These are phyloP conservation scores for Tortrix viridana DNA, from an alignment of 2,888 invertebrate species.

Conservation along the genomic window DNA sequence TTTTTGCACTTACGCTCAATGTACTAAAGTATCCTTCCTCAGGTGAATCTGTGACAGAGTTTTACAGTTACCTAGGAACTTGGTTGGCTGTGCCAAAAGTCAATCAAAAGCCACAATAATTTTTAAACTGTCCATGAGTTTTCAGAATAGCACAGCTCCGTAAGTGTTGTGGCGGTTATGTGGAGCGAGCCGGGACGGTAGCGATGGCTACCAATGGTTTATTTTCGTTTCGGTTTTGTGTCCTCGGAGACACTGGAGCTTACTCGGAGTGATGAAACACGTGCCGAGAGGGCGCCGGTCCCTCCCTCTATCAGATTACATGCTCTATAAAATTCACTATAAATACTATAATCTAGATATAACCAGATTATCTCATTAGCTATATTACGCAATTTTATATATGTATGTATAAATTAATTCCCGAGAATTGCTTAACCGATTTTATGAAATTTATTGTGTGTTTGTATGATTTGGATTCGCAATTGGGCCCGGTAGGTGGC, in stretches of 20 bases:
- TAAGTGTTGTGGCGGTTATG: constrained; percentile 18
- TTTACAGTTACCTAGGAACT: no score
- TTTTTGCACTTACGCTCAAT: no score
- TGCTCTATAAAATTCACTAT: no score
- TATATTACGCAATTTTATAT: background rate
- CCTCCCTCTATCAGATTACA: constrained; percentile 39
- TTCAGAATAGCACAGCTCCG: constrained; percentile 5
- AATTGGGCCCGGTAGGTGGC: no score
- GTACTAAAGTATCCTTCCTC: no score
- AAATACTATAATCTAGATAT: constrained; percentile 1
- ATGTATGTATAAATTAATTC: no score
- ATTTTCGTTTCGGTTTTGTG: constrained; percentile 21
- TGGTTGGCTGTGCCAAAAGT: no score
- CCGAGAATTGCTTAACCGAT: no score
- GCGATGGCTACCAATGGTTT: constrained; percentile 22
- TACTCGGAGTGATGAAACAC: constrained; percentile 1
- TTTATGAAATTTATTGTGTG: no score
- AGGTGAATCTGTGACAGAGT: no score
- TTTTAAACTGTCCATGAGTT: constrained; percentile 3
- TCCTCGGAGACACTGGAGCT: constrained; percentile 9
- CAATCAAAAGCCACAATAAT: no score
- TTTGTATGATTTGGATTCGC: no score
- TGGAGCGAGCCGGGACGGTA: constrained; percentile 11
- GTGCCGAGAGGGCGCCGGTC: constrained; percentile 7
- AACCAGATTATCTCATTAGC: background rate